Evolutionary conservation across 2,797 vertebrate genomes (phyloP).

Genomic region (Pogoniulus pusillus): DNA sequence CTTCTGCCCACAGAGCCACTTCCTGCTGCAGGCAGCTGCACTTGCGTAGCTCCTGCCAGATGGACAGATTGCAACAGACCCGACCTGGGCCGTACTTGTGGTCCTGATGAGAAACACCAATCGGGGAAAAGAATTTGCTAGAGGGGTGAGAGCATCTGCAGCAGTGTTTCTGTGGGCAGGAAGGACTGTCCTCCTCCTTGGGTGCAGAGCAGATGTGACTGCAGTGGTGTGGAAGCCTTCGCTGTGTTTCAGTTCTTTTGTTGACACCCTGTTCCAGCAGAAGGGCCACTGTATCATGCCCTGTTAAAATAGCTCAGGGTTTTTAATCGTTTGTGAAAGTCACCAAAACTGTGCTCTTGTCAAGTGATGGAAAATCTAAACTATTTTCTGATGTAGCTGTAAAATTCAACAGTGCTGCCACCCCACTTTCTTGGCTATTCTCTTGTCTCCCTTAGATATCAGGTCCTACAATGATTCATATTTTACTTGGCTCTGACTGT

Average conservation of each 20-base stretch:
- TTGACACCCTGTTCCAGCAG: background rate
- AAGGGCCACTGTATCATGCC: background rate
- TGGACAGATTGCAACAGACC: background rate
- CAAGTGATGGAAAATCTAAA: background rate
- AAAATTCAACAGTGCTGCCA: background rate
- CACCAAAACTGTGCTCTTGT: background rate
- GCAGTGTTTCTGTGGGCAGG: background rate
- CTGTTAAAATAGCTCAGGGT: background rate
- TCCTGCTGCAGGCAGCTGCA: background rate
- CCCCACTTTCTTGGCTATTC: background rate
- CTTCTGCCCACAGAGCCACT: constrained; percentile 4
- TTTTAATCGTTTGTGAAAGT: background rate
- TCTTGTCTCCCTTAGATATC: background rate
- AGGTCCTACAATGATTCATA: background rate
- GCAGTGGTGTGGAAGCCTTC: background rate
- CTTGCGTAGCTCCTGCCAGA: background rate
- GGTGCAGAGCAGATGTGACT: accelerated
- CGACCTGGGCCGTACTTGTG: accelerated
- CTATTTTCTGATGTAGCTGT: background rate
- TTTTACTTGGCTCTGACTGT: background rate
- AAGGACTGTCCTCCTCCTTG: background rate
- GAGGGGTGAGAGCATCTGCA: background rate
- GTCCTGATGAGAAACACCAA: background rate
- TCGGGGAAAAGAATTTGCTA: background rate
- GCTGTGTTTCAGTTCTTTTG: background rate